A percentile compares a stretch with the other conserved stretches of the same genome.
These are phyloP conservation scores for Anagrus nilaparvatae DNA, from an alignment of 1,140 invertebrate genomes.

Conservation along the genomic window DNA sequence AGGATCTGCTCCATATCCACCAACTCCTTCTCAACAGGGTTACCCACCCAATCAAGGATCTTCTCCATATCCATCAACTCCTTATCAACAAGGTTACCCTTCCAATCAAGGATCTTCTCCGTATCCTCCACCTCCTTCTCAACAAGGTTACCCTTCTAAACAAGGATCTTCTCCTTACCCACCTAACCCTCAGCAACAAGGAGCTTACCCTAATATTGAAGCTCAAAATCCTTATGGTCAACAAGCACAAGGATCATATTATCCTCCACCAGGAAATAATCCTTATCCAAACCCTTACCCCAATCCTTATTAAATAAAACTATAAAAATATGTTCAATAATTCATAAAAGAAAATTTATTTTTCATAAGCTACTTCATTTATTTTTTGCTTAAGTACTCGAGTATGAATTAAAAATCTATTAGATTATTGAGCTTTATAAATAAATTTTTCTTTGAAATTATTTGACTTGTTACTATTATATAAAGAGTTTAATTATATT, in stretches of 20 bases:
- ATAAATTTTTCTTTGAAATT: no score
- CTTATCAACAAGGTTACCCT: conserved; percentile 8
- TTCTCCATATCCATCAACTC: conserved; percentile 10
- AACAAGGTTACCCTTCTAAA: conserved; percentile 8
- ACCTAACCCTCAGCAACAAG: background rate
- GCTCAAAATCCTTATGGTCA: conserved; percentile 11
- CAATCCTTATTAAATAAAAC: conserved; percentile 5
- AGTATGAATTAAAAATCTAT: no score
- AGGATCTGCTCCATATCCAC: conserved; percentile 11
- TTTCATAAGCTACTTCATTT: no score
- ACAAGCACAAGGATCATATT: conserved; percentile 6
- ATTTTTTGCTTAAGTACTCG: background rate
- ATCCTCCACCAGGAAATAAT: no score
- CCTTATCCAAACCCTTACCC: conserved; percentile 9
- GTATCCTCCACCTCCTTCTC: conserved; percentile 10
- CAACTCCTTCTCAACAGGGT: conserved; percentile 7
- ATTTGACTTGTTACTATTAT: no score
- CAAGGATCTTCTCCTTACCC: conserved; percentile 11
- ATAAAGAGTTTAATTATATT: no score
- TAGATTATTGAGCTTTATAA: no score
- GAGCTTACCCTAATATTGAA: no score
- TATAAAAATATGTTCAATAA: background rate
- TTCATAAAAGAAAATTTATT: background rate
- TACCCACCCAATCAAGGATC: conserved; percentile 11
- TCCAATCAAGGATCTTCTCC: conserved; percentile 10